These are phyloP conservation scores for Ctenochaetus hawaiiensis DNA, from an alignment of 2,797 vertebrate species.

Conservation along the genomic window DNA sequence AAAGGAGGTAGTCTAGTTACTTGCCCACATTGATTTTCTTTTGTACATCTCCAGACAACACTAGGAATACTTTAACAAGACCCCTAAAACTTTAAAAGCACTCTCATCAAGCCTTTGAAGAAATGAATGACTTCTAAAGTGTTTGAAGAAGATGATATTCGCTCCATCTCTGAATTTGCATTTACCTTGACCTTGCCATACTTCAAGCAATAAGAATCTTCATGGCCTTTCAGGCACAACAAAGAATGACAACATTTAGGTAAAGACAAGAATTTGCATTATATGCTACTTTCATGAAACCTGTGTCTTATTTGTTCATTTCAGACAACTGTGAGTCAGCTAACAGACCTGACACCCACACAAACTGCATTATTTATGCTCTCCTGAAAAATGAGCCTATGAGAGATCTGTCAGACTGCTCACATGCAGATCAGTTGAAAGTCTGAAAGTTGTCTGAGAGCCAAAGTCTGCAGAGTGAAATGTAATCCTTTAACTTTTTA, in stretches of 20 bases:
- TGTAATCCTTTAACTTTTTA: background rate
- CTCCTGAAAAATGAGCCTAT: background rate
- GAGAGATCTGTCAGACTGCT: background rate
- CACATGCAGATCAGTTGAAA: constrained; percentile 7
- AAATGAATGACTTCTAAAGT: background rate
- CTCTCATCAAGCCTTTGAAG: background rate
- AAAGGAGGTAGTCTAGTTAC: constrained; percentile 2
- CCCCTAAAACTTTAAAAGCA: background rate
- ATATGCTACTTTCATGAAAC: background rate
- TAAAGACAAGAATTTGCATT: background rate
- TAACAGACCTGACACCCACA: background rate
- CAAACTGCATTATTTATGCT: constrained; percentile 13
- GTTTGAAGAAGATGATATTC: background rate
- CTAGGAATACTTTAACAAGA: constrained; percentile 2
- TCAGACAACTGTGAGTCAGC: background rate
- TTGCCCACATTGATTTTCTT: background rate
- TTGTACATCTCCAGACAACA: constrained; percentile 48
- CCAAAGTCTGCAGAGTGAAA: background rate
- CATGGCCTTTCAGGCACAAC: background rate
- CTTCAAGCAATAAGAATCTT: background rate
- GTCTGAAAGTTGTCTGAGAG: background rate
- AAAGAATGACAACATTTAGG: background rate
- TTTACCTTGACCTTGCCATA: background rate
- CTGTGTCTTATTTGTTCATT: background rate
- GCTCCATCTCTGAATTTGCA: background rate